Percentiles rank a stretch among this genome's conserved stretches.
Conservation (phyloP, 2,797 vertebrate genomes). For the Scolopax bukidnonensis region DNA sequence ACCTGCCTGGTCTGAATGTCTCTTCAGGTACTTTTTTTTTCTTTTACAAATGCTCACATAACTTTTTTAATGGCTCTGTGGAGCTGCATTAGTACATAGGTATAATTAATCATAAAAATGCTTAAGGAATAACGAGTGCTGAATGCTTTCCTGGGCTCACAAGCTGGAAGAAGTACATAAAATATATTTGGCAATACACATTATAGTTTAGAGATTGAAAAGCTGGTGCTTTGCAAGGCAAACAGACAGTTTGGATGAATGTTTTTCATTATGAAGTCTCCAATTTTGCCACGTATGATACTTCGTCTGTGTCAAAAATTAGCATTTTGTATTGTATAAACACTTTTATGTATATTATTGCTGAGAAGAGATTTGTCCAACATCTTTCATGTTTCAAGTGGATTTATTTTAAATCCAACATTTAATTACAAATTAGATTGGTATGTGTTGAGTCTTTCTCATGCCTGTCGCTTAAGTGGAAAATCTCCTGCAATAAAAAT, state of each 20-base stretch:
- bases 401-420: conserved; percentile 50
- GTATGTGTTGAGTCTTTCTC: neutral
- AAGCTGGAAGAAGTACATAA: neutral
- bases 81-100: neutral
- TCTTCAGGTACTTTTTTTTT: neutral
- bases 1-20: neutral
- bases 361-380: conserved; percentile 35
- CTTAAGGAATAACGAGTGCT: neutral
- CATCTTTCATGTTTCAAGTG: conserved; percentile 20
- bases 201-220: conserved; percentile 43
- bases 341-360: conserved; percentile 38
- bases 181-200: conserved; percentile 20
- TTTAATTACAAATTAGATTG: conserved; percentile 51
- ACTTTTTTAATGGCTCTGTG: neutral
- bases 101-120: conserved; percentile 50
- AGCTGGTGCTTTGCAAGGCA: conserved; percentile 6
- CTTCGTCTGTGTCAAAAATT: conserved; percentile 30
- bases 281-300: conserved; percentile 21
- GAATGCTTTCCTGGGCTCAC: neutral
- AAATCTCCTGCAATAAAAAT: neutral
- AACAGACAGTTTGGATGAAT: conserved; percentile 7
- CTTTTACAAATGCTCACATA: neutral
- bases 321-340: conserved; percentile 33
- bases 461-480: conserved; percentile 17
- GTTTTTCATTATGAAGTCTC: conserved; percentile 21